Conservation (phyloP, 2,113 vertebrate species). For the Lepus timidus region DNA sequence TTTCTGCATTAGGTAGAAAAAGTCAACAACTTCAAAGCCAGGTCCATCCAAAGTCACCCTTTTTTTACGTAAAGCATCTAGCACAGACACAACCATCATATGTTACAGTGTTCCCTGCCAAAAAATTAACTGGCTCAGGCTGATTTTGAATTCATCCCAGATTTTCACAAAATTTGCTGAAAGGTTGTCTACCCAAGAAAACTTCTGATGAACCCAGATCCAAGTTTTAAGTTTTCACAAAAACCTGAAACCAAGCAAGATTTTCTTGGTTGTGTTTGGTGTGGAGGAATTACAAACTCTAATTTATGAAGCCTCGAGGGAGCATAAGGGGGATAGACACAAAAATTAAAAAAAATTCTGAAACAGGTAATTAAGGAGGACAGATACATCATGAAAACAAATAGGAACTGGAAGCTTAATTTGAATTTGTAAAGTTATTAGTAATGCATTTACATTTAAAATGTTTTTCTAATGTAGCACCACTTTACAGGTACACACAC, state of each 20-base stretch:
- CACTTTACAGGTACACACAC: neutral
- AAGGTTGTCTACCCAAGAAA: constrained; percentile 79
- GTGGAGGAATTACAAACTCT: neutral
- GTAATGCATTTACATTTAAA: constrained; percentile 21
- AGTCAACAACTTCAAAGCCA: constrained; percentile 68
- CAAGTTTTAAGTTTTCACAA: constrained; percentile 73
- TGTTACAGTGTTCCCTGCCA: constrained; percentile 75
- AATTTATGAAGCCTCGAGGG: constrained; percentile 40
- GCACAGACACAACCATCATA: constrained; percentile 62
- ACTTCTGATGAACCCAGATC: constrained; percentile 65
- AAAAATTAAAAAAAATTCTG: neutral
- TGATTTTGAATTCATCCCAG: constrained; percentile 79
- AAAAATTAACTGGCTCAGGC: constrained; percentile 81
- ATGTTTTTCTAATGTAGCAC: neutral
- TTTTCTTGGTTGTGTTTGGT: constrained; percentile 64
- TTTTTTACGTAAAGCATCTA: constrained; percentile 79
- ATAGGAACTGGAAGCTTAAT: constrained; percentile 15
- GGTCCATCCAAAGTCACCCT: constrained; percentile 73
- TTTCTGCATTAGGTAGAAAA: constrained; percentile 66
- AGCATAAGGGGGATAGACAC: constrained; percentile 25
- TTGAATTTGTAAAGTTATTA: constrained; percentile 53
- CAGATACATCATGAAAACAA: constrained; percentile 56
- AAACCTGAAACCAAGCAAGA: constrained; percentile 66
- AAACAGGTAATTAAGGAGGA: constrained; percentile 57
- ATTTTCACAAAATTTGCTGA: constrained; percentile 74